Percentiles rank a stretch among this genome's conserved stretches.
Conservation (phyloP, 1,140 invertebrate species). For the Maconellicoccus hirsutus region DNA sequence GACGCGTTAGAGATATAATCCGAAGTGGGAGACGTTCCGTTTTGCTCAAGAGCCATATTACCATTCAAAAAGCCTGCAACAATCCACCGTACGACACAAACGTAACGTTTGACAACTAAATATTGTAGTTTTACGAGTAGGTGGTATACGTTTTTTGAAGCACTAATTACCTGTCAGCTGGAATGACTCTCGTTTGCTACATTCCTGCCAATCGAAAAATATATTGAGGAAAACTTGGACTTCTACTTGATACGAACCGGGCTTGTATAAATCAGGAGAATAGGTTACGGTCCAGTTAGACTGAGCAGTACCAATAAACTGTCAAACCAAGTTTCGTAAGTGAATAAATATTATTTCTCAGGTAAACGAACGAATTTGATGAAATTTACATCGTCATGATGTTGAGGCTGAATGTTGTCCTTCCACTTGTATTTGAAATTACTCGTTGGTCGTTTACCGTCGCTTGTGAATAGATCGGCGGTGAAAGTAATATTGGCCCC, state of each 20-base stretch:
- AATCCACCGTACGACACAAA: background rate
- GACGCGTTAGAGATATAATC: background rate
- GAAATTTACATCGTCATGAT: constrained; percentile 39
- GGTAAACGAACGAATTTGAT: background rate
- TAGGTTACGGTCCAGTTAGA: constrained; percentile 25
- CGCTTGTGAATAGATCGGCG: constrained; percentile 40
- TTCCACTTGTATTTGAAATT: constrained; percentile 40
- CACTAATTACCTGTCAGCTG: background rate
- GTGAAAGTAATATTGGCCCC: constrained; percentile 51
- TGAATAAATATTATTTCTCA: background rate
- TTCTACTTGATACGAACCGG: constrained; percentile 5
- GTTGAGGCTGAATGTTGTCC: constrained; percentile 43
- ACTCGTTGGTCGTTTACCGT: constrained; percentile 34
- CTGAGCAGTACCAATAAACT: constrained; percentile 19
- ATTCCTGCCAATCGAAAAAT: constrained; percentile 13
- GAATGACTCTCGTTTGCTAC: background rate
- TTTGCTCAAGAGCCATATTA: background rate
- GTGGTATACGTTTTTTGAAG: no score
- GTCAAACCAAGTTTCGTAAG: background rate
- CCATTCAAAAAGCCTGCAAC: background rate
- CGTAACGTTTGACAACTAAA: background rate
- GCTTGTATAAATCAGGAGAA: background rate
- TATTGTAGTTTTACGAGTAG: no score
- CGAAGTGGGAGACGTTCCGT: background rate
- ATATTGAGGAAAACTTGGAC: background rate